Conservation (phyloP, 2,888 invertebrate species). For the Synergus gifuensis region DNA sequence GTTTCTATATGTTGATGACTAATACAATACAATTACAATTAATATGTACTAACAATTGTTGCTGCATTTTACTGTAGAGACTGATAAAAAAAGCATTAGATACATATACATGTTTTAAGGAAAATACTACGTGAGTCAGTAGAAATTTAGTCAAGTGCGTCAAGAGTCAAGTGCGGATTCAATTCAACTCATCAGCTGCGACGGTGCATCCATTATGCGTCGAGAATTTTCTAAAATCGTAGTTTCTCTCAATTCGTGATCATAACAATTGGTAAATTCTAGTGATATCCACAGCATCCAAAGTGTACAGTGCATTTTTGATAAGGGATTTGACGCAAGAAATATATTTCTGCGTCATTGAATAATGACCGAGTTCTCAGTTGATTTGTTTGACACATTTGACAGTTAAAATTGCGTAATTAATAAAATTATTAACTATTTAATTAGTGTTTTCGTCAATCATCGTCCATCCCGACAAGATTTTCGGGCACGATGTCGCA, state of each 20-base stretch:
- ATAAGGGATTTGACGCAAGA: not conserved
- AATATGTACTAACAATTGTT: not conserved
- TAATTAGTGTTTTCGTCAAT: constrained; percentile 46
- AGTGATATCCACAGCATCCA: not conserved
- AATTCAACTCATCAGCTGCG: not conserved
- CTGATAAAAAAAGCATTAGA: not conserved
- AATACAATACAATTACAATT: no score
- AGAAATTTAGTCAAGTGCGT: not conserved
- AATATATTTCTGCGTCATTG: not conserved
- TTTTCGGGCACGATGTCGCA: constrained; percentile 64
- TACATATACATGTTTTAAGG: not conserved
- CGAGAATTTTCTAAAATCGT: not conserved
- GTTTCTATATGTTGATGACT: no score
- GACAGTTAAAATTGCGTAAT: constrained; percentile 64
- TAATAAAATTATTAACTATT: constrained; percentile 4
- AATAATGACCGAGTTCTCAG: constrained; percentile 51
- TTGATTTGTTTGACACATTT: constrained; percentile 66
- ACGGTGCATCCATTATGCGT: not conserved
- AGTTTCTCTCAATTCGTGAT: not conserved
- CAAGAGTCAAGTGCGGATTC: not conserved
- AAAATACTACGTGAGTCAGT: not conserved
- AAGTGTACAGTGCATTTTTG: not conserved
- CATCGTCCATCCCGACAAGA: constrained; percentile 36
- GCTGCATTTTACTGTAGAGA: not conserved
- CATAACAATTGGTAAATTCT: not conserved